These are phyloP conservation scores for Bimastos eiseni DNA, from an alignment of 2,888 invertebrate species.

Conservation along the genomic window DNA sequence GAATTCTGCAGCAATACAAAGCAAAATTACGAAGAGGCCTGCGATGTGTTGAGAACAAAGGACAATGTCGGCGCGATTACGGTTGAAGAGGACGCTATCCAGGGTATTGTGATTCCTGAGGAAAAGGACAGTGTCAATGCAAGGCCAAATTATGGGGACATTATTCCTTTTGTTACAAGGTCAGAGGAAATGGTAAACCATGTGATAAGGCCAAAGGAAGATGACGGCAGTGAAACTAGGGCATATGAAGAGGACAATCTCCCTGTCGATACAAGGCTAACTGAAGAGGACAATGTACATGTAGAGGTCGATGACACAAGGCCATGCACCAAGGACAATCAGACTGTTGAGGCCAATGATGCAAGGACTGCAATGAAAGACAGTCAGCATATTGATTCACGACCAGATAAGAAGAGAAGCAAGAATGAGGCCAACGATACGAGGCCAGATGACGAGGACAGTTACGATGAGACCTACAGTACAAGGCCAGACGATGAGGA, in stretches of 20 bases:
- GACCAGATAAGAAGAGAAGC: too few relatives aligned
- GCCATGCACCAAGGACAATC: background rate
- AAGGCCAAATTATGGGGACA: background rate
- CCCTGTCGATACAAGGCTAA: background rate
- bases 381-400: too few relatives aligned
- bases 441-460: background rate
- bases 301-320: constrained; percentile 2
- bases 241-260: background rate
- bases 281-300: background rate
- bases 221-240: background rate
- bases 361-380: too few relatives aligned
- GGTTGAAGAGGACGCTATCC: background rate
- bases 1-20: background rate
- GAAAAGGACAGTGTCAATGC: background rate
- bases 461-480: background rate
- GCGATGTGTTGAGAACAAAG: background rate
- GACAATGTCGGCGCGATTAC: background rate
- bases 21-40: too few relatives aligned
- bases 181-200: background rate
- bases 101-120: background rate
- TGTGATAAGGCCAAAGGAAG: background rate
- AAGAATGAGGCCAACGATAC: background rate
- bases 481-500: background rate
- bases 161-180: background rate
- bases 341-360: background rate